phyloP scores from a whole-genome alignment of 2,113 vertebrate genomes.

The Egretta garzetta region DNA sequence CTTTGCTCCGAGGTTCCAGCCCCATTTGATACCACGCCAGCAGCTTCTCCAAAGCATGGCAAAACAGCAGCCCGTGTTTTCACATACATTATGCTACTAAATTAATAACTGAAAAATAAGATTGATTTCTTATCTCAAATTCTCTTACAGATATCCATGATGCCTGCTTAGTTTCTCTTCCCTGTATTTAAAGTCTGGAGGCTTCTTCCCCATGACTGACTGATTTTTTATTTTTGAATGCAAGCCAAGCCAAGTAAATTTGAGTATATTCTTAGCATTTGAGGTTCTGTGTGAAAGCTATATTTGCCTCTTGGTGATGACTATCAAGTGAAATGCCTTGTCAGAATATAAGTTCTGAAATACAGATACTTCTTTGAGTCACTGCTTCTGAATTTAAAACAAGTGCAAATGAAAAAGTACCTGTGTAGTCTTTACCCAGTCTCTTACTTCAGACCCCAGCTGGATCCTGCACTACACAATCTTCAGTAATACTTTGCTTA shows the following conservation, averaged over 20 bases:
- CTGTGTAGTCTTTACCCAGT: not conserved
- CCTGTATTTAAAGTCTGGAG: not conserved
- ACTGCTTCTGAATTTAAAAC: not conserved
- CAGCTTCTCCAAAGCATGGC: not conserved
- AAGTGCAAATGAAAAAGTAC: not conserved
- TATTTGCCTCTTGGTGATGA: not conserved
- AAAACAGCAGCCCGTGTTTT: not conserved
- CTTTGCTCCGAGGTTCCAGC: not conserved
- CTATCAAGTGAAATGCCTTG: not conserved
- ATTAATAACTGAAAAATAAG: not conserved
- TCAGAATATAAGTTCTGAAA: not conserved
- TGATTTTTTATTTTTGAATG: not conserved
- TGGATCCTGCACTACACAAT: not conserved
- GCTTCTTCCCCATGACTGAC: not conserved
- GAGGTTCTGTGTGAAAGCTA: not conserved
- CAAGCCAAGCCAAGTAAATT: not conserved
- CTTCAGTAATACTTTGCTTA: not conserved
- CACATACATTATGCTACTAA: accelerated
- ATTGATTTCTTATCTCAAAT: not conserved
- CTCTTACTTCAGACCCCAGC: not conserved
- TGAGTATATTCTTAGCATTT: not conserved
- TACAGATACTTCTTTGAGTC: not conserved
- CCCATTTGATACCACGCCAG: not conserved
- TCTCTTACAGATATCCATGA: not conserved
- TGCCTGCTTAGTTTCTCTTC: not conserved